Evolutionary conservation across 64 coral and sea anemone species (phyloP).

Genomic region (Acropora yongei): DNA sequence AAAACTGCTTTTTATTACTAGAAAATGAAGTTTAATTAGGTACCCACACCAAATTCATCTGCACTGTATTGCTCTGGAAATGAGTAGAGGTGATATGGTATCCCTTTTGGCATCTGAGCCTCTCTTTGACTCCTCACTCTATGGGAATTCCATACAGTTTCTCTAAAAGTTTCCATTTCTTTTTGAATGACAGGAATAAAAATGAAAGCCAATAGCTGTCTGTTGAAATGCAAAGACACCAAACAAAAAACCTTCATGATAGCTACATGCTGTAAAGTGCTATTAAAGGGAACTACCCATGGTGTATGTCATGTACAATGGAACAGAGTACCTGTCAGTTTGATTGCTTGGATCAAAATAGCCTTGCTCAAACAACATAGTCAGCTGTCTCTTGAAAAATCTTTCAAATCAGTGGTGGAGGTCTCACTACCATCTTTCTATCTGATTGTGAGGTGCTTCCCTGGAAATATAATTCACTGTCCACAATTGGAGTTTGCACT

Average conservation of each 20-base stretch:
- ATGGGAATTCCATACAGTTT: constrained; percentile 66
- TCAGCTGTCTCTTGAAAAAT: constrained; percentile 69
- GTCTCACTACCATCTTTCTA: no score
- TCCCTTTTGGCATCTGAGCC: constrained; percentile 42
- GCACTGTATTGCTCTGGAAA: constrained; percentile 60
- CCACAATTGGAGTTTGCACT: neutral
- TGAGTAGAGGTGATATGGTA: constrained; percentile 56
- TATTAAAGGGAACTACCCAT: constrained; percentile 8
- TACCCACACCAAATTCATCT: constrained; percentile 57
- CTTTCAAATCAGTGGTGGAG: no score
- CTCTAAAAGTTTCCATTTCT: constrained; percentile 58
- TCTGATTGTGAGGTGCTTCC: neutral
- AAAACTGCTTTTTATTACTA: no score
- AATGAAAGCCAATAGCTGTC: constrained; percentile 59
- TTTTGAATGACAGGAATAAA: constrained; percentile 57
- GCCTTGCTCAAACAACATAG: constrained; percentile 66
- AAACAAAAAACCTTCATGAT: neutral
- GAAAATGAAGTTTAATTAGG: no score
- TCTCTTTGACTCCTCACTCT: constrained; percentile 62
- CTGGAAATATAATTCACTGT: neutral
- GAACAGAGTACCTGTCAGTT: constrained; percentile 33
- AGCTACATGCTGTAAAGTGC: neutral
- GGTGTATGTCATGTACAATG: neutral
- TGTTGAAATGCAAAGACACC: constrained; percentile 14
- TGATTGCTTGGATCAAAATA: constrained; percentile 72